Evolutionary conservation across 2,888 invertebrate genomes (phyloP).

Genomic region (Girardia tigrina): DNA sequence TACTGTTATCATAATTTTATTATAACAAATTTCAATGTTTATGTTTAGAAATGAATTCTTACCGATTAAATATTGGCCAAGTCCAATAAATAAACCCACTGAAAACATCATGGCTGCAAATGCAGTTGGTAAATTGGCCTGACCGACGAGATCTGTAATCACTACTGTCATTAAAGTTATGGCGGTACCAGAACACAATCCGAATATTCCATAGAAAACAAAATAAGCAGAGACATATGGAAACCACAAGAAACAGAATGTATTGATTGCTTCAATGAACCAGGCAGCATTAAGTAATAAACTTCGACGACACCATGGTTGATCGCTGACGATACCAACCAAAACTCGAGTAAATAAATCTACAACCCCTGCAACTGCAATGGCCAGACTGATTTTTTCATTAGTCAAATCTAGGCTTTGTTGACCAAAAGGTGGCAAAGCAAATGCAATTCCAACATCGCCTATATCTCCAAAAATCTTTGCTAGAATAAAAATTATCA

Average conservation of each 20-base stretch:
- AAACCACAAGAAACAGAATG: slow-evolving; percentile 21
- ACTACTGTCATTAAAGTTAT: slow-evolving; percentile 36
- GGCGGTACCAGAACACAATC: slow-evolving; percentile 35
- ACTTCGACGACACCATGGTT: background rate
- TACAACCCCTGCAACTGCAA: slow-evolving; percentile 31
- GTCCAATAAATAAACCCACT: slow-evolving; percentile 32
- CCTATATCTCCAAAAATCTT: slow-evolving; percentile 35
- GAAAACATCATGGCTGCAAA: slow-evolving; percentile 35
- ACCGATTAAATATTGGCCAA: slow-evolving; percentile 33
- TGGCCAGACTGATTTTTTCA: slow-evolving; percentile 25
- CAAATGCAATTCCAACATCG: slow-evolving; percentile 34
- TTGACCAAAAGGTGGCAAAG: slow-evolving; percentile 30
- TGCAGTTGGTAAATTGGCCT: slow-evolving; percentile 27
- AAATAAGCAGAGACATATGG: slow-evolving; percentile 5
- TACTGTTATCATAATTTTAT: no score
- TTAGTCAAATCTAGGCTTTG: background rate
- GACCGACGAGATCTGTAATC: slow-evolving; percentile 35
- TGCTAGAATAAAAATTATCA: slow-evolving; percentile 28
- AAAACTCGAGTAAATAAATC: slow-evolving; percentile 33
- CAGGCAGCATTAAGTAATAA: slow-evolving; percentile 29
- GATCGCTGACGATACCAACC: slow-evolving; percentile 35
- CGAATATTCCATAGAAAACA: slow-evolving; percentile 34
- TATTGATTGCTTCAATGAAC: slow-evolving; percentile 33
- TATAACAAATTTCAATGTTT: no score
- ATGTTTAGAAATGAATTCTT: no score